Conservation (phyloP, 2,797 vertebrate species). For the Buceros bicornis region DNA sequence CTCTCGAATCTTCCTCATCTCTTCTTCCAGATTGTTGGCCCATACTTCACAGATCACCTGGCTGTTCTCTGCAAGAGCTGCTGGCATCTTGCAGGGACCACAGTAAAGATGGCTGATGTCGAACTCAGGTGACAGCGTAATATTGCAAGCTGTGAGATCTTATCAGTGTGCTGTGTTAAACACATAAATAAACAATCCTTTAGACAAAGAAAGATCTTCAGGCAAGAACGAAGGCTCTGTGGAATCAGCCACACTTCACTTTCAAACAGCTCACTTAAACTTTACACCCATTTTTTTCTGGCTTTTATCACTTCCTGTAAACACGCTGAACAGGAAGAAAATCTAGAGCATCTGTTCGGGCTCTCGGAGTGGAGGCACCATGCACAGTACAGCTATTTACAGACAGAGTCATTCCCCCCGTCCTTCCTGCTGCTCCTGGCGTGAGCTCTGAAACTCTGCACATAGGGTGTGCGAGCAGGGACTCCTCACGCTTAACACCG, state of each 20-base stretch:
- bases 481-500: background rate
- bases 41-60: constrained; percentile 99
- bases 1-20: constrained; percentile 97
- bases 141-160: background rate
- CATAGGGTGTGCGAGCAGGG: no score
- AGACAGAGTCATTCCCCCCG: background rate
- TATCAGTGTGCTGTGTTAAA: background rate
- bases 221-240: background rate
- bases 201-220: background rate
- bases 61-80: constrained; percentile 95
- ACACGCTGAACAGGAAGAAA: rapidly evolving
- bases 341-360: background rate
- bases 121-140: background rate
- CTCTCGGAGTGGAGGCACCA: background rate
- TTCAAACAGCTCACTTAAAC: background rate
- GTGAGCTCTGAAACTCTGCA: background rate
- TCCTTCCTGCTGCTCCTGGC: background rate
- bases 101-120: background rate
- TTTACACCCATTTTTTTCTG: background rate
- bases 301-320: background rate
- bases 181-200: background rate
- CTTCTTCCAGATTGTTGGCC: constrained; percentile 98
- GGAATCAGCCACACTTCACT: background rate
- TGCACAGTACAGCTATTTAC: background rate
- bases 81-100: constrained; percentile 89